Evolutionary conservation across 2,888 invertebrate genomes (phyloP).

Genomic region (Eilema sororculum): DNA sequence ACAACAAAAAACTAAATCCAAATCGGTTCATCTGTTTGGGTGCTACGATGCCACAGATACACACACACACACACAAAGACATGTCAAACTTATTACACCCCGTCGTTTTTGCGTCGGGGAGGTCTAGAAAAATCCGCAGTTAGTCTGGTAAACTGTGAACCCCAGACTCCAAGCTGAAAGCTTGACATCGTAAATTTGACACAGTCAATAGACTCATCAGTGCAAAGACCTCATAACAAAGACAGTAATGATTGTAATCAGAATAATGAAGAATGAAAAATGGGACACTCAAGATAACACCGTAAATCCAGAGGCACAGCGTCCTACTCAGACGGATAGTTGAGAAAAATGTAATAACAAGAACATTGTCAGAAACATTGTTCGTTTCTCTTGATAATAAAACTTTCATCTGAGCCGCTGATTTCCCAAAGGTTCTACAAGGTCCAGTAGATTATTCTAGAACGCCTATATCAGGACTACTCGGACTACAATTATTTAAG

Average conservation of each 20-base stretch:
- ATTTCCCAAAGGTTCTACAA: background rate
- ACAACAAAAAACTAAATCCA: no score
- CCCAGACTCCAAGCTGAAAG: no score
- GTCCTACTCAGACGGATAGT: conserved; percentile 10
- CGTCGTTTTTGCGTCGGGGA: no score
- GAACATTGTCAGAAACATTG: background rate
- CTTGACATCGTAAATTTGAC: conserved; percentile 41
- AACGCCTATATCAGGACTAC: background rate
- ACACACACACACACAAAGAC: no score
- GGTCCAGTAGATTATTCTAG: background rate
- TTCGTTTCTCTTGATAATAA: conserved; percentile 1
- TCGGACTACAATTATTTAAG: background rate
- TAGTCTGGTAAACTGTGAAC: no score
- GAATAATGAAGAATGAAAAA: conserved; percentile 43
- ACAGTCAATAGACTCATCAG: conserved; percentile 35
- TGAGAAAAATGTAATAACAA: background rate
- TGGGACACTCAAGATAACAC: conserved; percentile 33
- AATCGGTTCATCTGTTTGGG: no score
- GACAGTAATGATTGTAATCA: conserved; percentile 42
- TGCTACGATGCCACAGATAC: no score
- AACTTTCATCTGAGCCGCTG: background rate
- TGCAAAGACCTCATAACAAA: conserved; percentile 34
- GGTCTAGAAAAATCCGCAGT: no score
- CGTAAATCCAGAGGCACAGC: conserved; percentile 13
- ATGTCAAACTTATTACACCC: no score